Evolutionary conservation across 2,888 invertebrate genomes (phyloP).

Genomic region (Phortica okadai): DNA sequence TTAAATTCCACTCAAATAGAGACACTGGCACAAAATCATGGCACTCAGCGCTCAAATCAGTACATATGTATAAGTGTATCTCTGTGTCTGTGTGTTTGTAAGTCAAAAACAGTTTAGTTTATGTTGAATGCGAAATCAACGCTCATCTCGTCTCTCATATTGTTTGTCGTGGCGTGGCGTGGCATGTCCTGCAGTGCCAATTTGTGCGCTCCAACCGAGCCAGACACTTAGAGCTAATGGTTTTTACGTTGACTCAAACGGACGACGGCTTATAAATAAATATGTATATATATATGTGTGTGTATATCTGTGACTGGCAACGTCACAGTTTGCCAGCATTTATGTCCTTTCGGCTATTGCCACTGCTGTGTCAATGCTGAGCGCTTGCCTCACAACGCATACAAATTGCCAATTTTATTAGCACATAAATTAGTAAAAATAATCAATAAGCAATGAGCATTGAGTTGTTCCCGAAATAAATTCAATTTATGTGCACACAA

Average conservation of each 20-base stretch:
- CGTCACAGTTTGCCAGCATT: no score
- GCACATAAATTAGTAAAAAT: conserved; percentile 68
- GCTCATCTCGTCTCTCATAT: no score
- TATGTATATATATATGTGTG: background rate
- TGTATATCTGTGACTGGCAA: no score
- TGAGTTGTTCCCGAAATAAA: conserved; percentile 52
- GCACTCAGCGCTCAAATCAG: no score
- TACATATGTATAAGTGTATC: no score
- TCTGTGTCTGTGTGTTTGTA: background rate
- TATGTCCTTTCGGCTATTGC: no score
- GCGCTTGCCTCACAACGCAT: conserved; percentile 49
- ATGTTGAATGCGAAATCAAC: background rate
- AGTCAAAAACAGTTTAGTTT: background rate
- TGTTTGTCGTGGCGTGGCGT: background rate
- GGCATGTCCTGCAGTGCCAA: conserved; percentile 67
- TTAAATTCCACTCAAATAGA: background rate
- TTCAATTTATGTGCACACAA: conserved; percentile 58
- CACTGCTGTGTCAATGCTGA: no score
- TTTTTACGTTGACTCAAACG: conserved; percentile 50
- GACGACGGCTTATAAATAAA: background rate
- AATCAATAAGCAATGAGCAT: conserved; percentile 67
- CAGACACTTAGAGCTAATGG: conserved; percentile 68
- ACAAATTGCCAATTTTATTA: conserved; percentile 71
- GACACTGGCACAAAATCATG: background rate
- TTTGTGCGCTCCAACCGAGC: conserved; percentile 56